These are phyloP conservation scores for Melanophora roralis DNA, from an alignment of 2,888 invertebrate species.

Conservation along the genomic window DNA sequence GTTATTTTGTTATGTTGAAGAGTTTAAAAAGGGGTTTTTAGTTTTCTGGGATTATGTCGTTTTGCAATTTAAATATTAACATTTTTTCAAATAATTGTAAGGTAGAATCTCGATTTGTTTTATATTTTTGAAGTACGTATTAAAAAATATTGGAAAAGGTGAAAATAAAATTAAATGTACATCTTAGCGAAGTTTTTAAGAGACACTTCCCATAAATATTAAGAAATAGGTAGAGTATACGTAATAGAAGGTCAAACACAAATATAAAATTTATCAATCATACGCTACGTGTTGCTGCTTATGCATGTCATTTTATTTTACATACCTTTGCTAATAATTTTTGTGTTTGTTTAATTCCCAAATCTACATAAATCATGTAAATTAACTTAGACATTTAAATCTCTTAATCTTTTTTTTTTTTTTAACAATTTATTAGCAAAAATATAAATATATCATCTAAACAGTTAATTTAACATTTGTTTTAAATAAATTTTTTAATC, in stretches of 20 bases:
- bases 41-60: background rate
- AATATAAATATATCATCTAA: background rate
- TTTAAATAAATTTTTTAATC: background rate
- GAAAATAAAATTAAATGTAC: no score
- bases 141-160: no score
- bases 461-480: background rate
- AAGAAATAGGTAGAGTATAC: no score
- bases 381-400: background rate
- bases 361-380: background rate
- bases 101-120: background rate
- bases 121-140: background rate
- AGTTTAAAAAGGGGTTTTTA: background rate
- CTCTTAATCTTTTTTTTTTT: background rate
- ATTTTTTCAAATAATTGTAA: background rate
- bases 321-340: no score
- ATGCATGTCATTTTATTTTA: no score
- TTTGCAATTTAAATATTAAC: background rate
- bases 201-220: no score
- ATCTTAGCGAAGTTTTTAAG: no score
- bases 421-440: background rate
- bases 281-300: no score
- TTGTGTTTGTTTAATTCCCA: no score
- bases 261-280: no score
- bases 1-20: background rate
- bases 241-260: no score